Conservation (phyloP, 2,888 invertebrate species). For the Deroplatys truncata region DNA sequence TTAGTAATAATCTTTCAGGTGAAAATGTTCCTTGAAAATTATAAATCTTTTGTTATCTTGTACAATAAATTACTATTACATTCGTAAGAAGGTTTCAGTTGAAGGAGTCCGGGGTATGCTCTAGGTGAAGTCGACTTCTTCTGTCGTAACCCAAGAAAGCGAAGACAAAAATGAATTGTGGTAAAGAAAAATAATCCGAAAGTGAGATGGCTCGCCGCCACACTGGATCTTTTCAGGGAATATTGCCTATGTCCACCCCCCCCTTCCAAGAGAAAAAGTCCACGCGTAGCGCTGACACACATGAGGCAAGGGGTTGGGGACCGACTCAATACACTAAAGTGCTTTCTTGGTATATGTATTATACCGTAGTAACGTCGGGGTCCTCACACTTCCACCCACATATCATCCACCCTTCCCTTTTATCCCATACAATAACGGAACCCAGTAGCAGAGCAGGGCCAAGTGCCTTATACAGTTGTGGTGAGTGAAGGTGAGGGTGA, state of each 20-base stretch:
- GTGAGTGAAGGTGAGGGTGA: not conserved
- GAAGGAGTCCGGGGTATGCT: not conserved
- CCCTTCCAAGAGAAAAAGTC: not conserved
- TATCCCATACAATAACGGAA: conserved; percentile 24
- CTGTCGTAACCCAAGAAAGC: not conserved
- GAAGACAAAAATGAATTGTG: not conserved
- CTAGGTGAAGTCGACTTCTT: not conserved
- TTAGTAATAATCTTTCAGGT: too few relatives aligned
- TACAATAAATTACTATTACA: not conserved
- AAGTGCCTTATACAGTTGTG: not conserved
- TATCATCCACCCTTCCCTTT: conserved; percentile 16
- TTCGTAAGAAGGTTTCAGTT: not conserved
- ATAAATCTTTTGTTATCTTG: too few relatives aligned
- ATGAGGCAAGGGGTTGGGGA: not conserved
- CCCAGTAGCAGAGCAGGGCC: not conserved
- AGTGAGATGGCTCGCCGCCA: conserved; percentile 3
- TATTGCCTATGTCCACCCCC: conserved; percentile 20
- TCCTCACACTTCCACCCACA: conserved; percentile 2
- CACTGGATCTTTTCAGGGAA: conserved; percentile 17
- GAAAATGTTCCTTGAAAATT: too few relatives aligned
- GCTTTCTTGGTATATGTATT: conserved; percentile 35
- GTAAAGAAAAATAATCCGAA: conserved; percentile 15
- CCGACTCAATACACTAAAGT: conserved; percentile 49
- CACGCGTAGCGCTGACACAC: conserved; percentile 6
- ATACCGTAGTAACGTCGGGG: conserved; percentile 2